Conservation (phyloP, 2,113 vertebrate species). For the Poeciliopsis prolifica region DNA sequence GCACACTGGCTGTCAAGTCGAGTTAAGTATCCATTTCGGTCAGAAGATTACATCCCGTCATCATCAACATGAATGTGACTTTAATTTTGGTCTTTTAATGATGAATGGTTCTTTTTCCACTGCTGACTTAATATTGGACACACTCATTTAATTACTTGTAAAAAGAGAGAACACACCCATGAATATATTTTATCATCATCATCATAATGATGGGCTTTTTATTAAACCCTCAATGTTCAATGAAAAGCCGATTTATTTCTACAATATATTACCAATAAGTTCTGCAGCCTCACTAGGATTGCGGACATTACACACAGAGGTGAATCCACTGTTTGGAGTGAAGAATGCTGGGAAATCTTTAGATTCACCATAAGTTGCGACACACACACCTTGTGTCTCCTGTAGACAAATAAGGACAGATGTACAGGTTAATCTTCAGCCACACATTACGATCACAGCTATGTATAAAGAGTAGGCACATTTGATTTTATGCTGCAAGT, state of each 20-base stretch:
- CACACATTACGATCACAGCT: neutral
- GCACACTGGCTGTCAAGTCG: neutral
- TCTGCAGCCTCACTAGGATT: constrained; percentile 84
- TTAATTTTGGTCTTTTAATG: neutral
- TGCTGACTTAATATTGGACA: neutral
- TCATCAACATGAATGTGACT: neutral
- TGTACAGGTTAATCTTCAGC: neutral
- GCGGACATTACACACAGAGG: constrained; percentile 80
- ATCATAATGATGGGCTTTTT: too few relatives aligned
- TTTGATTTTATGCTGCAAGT: neutral
- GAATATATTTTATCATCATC: too few relatives aligned
- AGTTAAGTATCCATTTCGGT: neutral
- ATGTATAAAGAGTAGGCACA: neutral
- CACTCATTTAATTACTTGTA: too few relatives aligned
- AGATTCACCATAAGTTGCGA: constrained; percentile 85
- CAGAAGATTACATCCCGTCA: neutral
- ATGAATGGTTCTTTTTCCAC: neutral
- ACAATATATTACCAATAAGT: constrained; percentile 82
- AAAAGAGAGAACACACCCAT: too few relatives aligned
- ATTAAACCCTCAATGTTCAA: too few relatives aligned
- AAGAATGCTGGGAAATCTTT: constrained; percentile 91
- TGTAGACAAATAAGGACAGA: constrained; percentile 47
- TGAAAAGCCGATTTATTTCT: neutral
- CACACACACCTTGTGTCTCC: constrained; percentile 92
- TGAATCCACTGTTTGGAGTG: constrained; percentile 83